Evolutionary conservation across 2,888 invertebrate species (phyloP), one percentile per base, ranked within the genome.

Genomic region (Dysmachus trigonus): DNA sequence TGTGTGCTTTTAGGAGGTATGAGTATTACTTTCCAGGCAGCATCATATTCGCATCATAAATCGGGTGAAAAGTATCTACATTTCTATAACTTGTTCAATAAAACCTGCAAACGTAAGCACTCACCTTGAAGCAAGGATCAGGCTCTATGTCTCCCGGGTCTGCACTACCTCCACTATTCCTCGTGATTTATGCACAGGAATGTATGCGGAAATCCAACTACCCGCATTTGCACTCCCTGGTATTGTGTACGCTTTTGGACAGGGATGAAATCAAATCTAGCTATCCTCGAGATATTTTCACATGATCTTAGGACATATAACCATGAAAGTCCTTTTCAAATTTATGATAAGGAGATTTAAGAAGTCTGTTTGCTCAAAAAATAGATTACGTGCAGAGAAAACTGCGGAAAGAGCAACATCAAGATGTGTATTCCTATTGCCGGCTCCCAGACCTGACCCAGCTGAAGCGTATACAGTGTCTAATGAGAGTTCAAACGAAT

Each of bases 281-380:
- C 31, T 62, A 85, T 72, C 38, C 82, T 83, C 41, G 18, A 71
- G 79, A 81, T 72, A 79, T 79, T 73, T 72, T 73, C 72, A 73
- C 18, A 73, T 51, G 77, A 79, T 72, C 85, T 79, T 79, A 33
- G 86, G 81, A 81, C 41, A 47, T 22, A 79, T 51, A 79, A 79
- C 47, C 79, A 73, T 85, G 53, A 38, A 86, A 79, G 62, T 86
- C 72, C 74, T 79, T 86, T 85, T 85, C 41, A 84, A 86, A 86
- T 86, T 86, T 86, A 86, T 86, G 86, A 85, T 79, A 85, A 86
- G 84, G 74, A 82, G 73, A 76, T 84, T 84, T 77, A 81, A 41
- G 15, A 76, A 35, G 81, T 62, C 41, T 79, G 79, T 79, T 47
- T 47, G 27, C 79, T 51, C 13, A 79, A 51, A 79, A 79, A 47